These are phyloP conservation scores for Austrolebias charrua DNA, from an alignment of 2,797 vertebrate species.

Conservation along the genomic window DNA sequence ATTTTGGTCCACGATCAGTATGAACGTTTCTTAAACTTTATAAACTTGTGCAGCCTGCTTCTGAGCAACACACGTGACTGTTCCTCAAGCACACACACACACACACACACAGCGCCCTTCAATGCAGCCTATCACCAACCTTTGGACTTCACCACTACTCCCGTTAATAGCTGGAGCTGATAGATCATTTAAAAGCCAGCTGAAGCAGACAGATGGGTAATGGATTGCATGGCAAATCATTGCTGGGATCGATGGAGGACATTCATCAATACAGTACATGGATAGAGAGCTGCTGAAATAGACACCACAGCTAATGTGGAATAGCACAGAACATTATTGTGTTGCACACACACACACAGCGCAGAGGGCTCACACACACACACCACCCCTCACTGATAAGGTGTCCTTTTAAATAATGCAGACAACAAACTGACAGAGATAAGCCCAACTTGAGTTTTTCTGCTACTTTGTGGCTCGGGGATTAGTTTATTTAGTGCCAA, in stretches of 20 bases:
- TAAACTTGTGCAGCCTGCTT: neutral
- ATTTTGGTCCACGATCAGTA: neutral
- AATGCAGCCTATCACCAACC: slow-evolving; percentile 66
- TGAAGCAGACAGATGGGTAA: slow-evolving; percentile 78
- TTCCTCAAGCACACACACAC: slow-evolving; percentile 12
- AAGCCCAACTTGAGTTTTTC: slow-evolving; percentile 59
- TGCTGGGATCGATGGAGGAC: slow-evolving; percentile 74
- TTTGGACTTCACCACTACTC: slow-evolving; percentile 74
- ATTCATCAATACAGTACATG: slow-evolving; percentile 81
- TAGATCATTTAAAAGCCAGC: slow-evolving; percentile 78
- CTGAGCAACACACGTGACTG: slow-evolving; percentile 16
- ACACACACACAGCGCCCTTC: slow-evolving; percentile 11
- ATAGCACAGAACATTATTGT: slow-evolving; percentile 54
- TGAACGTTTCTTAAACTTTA: neutral
- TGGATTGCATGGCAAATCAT: slow-evolving; percentile 79
- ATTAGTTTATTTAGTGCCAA: slow-evolving; percentile 33
- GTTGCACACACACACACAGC: slow-evolving; percentile 36
- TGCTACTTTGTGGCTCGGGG: slow-evolving; percentile 23
- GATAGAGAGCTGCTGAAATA: slow-evolving; percentile 76
- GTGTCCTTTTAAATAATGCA: slow-evolving; percentile 70
- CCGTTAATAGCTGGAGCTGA: slow-evolving; percentile 74
- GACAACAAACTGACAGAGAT: slow-evolving; percentile 61
- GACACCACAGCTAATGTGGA: slow-evolving; percentile 67
- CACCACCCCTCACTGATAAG: slow-evolving; percentile 54
- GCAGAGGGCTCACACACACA: slow-evolving; percentile 54